Conservation (phyloP, 2,113 vertebrate genomes). For the Istiophorus platypterus region DNA sequence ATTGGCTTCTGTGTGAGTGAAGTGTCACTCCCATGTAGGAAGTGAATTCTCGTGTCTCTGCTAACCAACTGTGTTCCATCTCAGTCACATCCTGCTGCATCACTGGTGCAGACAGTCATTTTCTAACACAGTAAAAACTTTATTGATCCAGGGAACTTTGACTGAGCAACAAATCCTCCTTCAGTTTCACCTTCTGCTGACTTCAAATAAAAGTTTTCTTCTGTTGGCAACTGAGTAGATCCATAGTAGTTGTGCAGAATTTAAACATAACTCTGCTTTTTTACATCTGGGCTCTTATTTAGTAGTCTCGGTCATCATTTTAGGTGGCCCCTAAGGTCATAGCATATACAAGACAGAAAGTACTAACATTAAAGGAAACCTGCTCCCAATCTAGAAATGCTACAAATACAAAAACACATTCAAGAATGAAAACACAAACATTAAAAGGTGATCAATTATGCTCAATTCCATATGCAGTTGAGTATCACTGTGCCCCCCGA, state of each 20-base stretch:
- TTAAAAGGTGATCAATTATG: too few species aligned
- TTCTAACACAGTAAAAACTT: conserved; percentile 28
- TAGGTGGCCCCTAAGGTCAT: background rate
- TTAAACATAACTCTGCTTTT: background rate
- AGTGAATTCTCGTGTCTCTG: conserved; percentile 22
- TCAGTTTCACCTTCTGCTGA: conserved; percentile 40
- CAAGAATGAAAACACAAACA: background rate
- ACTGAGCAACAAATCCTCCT: conserved; percentile 7
- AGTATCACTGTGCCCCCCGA: too few species aligned
- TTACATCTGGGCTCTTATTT: background rate
- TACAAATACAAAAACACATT: background rate
- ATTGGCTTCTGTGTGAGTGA: conserved; percentile 56
- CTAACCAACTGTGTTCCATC: conserved; percentile 7
- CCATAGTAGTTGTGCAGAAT: background rate
- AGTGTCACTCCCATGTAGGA: conserved; percentile 19
- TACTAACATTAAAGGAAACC: background rate
- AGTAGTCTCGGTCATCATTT: background rate
- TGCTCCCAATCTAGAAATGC: background rate
- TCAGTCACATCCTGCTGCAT: conserved; percentile 9
- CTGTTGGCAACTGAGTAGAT: background rate
- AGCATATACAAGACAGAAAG: background rate
- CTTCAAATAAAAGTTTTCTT: conserved; percentile 12
- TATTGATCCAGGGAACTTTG: conserved; percentile 38
- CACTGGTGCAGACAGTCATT: conserved; percentile 11
- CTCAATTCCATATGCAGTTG: too few species aligned